phyloP scores from a whole-genome alignment of 37 sponge, comb jelly and placozoan genomes.

The Theonella swinhoei region DNA sequence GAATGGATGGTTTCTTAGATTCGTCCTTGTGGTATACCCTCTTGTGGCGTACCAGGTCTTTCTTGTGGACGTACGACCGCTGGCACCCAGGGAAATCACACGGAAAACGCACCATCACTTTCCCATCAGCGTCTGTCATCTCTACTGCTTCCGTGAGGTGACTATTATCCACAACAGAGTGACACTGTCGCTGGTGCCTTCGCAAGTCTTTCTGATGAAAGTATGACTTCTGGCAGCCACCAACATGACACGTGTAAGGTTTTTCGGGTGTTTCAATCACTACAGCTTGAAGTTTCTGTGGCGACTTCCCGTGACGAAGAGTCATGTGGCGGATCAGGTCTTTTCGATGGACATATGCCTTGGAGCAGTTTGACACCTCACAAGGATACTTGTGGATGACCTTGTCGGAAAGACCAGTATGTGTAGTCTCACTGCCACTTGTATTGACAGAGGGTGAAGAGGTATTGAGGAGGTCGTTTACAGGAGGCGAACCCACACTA shows the following conservation, averaged over 20 bases:
- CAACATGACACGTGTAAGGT: constrained; percentile 51
- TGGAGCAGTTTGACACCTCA: constrained; percentile 29
- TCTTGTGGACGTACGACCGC: constrained; percentile 84
- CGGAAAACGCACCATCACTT: constrained; percentile 60
- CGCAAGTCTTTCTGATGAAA: constrained; percentile 77
- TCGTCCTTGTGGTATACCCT: constrained; percentile 72
- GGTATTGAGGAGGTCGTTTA: background rate
- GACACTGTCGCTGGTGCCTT: constrained; percentile 75
- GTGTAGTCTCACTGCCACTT: background rate
- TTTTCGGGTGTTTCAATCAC: constrained; percentile 57
- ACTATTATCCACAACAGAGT: constrained; percentile 5
- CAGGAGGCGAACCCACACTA: background rate
- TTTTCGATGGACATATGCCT: constrained; percentile 77
- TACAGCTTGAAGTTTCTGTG: constrained; percentile 40
- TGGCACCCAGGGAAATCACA: constrained; percentile 70
- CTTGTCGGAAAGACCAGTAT: background rate
- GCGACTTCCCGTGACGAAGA: constrained; percentile 54
- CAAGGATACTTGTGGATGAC: constrained; percentile 50
- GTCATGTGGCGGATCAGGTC: constrained; percentile 85
- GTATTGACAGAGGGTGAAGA: background rate
- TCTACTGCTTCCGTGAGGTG: background rate
- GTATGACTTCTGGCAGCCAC: constrained; percentile 64
- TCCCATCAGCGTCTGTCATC: background rate
- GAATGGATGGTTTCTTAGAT: constrained; percentile 59
- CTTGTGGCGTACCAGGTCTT: constrained; percentile 80